Evolutionary conservation across 92 coral and sea anemone genomes (phyloP), one percentile per base, ranked within the genome.

Genomic region (Siderastrea siderea): DNA sequence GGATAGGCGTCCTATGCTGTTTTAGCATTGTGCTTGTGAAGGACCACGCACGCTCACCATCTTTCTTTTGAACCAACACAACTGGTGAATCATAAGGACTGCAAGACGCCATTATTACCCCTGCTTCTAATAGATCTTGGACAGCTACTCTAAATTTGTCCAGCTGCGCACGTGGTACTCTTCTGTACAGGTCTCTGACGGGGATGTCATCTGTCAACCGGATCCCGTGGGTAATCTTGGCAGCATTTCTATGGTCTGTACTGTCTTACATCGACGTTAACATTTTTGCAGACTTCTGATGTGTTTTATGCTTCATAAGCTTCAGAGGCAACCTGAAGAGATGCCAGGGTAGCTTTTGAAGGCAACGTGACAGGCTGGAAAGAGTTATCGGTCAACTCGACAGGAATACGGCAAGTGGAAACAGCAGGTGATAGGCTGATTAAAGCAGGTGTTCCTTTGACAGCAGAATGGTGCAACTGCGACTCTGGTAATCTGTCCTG

Each of bases 1-100:
- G 92, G 90, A 71, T 88, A 80, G 13, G 92, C 73, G 47, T 89
- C 93, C 69, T 69, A 85, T 2, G 86, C 43, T 46, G 91, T 93
- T 67, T 70, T 86, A 61, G 95, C 71, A 74, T 93, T 93, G 46
- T 89, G 83, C 48, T 65, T 85, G 6, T 87, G n/a, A 50, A 74
- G 84, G 44, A 84, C 92, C 6, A 89, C 84, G 53, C 92, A 68
- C 51, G 67, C 77, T 46, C 83, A 11, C 17, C 69, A 46, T 81
- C 83, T 17, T 61, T 85, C 83, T 88, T 88, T 54, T 70, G 9
- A 17, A 88, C 88, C 13, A 88, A 54, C 38, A 81, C 83, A 0
- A 80, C 87, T 5, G 87, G 87, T 16, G 75, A 88, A 16, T 82
- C 91, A 71, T 59, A 81, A 11, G 88, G 87, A 53, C 92, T 89